Base-by-base conservation (phyloP, 2,888 invertebrate genomes). In the Eudasyphora cyanicolor region DNA sequence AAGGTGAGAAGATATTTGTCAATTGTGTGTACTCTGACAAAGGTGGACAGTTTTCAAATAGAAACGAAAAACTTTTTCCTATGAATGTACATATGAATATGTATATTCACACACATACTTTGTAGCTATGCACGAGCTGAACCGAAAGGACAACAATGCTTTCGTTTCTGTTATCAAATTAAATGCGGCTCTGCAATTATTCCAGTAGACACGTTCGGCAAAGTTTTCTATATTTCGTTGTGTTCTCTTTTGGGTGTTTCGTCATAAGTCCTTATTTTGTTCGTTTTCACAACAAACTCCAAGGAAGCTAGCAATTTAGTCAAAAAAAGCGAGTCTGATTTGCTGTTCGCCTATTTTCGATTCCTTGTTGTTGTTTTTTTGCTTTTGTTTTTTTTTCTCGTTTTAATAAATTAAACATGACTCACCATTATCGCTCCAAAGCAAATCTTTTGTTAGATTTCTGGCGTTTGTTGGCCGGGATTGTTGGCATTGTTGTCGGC, bases 391-490 rank as follows among this genome's bases (percentile, higher is more conserved):
- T n/a, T n/a, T n/a, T n/a, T n/a, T n/a, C n/a, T n/a, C n/a, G n/a
- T n/a, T n/a, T 74, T 79, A 80, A 80, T 75, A 42, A 83, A 80
- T 75, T 79, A 60, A 77, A 75, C 42, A 78, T 80, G 81, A 84
- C 69, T 83, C 83, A 81, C 60, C 76, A 78, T 57, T 62, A 64
- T 78, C 71, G 67, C 67, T n/a, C 69, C 21, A 32, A 38, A 32
- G 2, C 38, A 51, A 75, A 79, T 62, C 38, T 51, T n/a, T 27
- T 49, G 19, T 75, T 49, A 6, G n/a, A n/a, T n/a, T 64, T 8
- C 35, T 21, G 21, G 19, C n/a, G n/a, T 42, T 29, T 24, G 21
- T 14, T n/a, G n/a, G 29, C n/a, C 17, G 7, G 38, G 6, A 38
- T 12, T 54, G 10, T 12, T 35, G 64, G 21, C 10, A 19, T n/a